A percentile compares a stretch with the other conserved stretches of the same genome.
phyloP scores from a whole-genome alignment of 2,888 invertebrate species.

The Nemoura dubitans region DNA sequence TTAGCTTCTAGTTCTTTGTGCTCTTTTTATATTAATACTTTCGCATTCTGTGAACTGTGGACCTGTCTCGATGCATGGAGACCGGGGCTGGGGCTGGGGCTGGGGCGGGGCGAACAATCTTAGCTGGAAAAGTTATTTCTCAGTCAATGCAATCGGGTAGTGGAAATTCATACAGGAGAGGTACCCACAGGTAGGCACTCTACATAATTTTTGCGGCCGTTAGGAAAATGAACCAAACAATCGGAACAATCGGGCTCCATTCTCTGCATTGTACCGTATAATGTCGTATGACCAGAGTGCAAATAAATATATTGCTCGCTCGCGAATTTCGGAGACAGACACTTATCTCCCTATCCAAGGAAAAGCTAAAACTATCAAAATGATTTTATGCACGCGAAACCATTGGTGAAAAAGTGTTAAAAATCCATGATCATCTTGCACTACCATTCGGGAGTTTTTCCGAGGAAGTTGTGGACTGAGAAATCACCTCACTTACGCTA shows the following conservation, averaged over 20 bases:
- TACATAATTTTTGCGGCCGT: neutral
- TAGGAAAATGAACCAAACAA: neutral
- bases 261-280: neutral
- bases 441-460: slow-evolving; percentile 26
- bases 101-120: too few species aligned
- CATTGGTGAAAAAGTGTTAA: neutral
- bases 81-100: neutral
- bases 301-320: neutral
- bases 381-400: neutral
- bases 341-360: neutral
- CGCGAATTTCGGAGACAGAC: neutral
- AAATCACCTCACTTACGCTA: slow-evolving; percentile 41
- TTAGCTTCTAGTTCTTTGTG: slow-evolving; percentile 24
- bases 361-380: neutral
- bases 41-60: slow-evolving; percentile 2
- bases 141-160: neutral
- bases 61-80: neutral
- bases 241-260: neutral
- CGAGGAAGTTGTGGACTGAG: slow-evolving; percentile 18
- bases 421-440: neutral
- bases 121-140: too few species aligned
- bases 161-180: neutral
- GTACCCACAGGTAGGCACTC: neutral
- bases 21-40: slow-evolving; percentile 30
- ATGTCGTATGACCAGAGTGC: neutral